phyloP scores from a whole-genome alignment of 2,888 invertebrate species.

The Agrotis ipsilon region DNA sequence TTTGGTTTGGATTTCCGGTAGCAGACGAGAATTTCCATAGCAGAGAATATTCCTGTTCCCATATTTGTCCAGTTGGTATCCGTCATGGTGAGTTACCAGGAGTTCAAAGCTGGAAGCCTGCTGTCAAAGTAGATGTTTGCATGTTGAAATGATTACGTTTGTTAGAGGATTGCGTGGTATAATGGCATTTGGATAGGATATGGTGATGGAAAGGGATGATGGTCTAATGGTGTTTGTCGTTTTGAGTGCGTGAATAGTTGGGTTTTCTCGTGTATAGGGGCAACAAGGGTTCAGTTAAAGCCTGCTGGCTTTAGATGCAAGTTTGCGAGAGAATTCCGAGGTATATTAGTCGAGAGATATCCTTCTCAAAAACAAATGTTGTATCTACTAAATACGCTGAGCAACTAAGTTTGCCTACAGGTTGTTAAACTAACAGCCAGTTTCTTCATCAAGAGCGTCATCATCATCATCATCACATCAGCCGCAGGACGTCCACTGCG shows the following conservation, averaged over 20 bases:
- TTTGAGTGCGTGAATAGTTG: neutral
- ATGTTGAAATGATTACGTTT: slow-evolving; percentile 43
- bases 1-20: slow-evolving; percentile 39
- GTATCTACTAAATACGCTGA: no score
- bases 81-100: slow-evolving; percentile 37
- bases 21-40: slow-evolving; percentile 57
- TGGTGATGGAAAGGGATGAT: neutral
- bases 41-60: slow-evolving; percentile 33
- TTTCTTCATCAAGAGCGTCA: no score
- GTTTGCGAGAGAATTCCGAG: no score
- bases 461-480: no score
- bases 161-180: slow-evolving; percentile 10
- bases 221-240: neutral
- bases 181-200: neutral
- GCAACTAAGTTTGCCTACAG: no score
- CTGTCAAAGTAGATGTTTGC: slow-evolving; percentile 48
- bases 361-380: no score
- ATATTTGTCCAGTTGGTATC: slow-evolving; percentile 14
- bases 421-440: no score
- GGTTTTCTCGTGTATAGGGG: neutral
- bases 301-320: no score
- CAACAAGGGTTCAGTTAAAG: no score
- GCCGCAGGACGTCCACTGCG: no score
- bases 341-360: no score
- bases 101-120: slow-evolving; percentile 9